Base-by-base conservation (phyloP, 2,888 invertebrate species). In the Hydrotaea cyrtoneurina region DNA sequence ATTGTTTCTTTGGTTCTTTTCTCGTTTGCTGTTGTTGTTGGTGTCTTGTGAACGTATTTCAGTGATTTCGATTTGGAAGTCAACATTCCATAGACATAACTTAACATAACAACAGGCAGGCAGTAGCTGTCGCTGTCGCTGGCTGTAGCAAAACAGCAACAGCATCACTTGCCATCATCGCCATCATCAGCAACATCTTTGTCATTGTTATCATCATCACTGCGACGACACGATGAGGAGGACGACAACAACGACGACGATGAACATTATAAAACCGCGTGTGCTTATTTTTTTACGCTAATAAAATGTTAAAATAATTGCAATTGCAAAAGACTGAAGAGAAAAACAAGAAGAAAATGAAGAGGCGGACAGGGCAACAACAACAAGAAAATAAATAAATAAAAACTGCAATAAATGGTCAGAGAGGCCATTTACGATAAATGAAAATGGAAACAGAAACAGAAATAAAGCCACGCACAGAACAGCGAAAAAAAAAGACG, bases 291-390 rank as follows among this genome's bases (percentile, higher is more conserved):
- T 39, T 66, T 73, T 79, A 82, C 79, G 82, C 79, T 78, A 82
- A 80, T 80, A 82, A 80, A 85, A 85, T 82, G 73, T 85, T 82
- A 77, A 79, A 74, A 77, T 82, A 85, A 85, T 85, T 85, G 85
- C 82, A 80, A 73, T 79, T 80, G 79, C 71, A 82, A 17, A 62
- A 31, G n/a, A n/a, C 10, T 59, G 23, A 13, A 66, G 11, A 66
- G 39, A 39, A 66, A 43, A 43, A 43, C 43, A 1, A 21, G 13
- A 19, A 43, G 23, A 21, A 46, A 11, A 66, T 39, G 43, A 15
- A 64, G 17, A 64, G 31, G 31, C 31, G 31, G 31, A 31, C 31
- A 31, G 31, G 31, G 7, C n/a, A 19, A 2, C 19, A 39, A 43
- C 13, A 64, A 64, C 19, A 39, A 66, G 10, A 69, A 23, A 69